Percentiles rank a stretch among this genome's conserved stretches.
These are phyloP conservation scores for Cossypha heuglini DNA, from an alignment of 2,797 vertebrate genomes.

Conservation along the genomic window DNA sequence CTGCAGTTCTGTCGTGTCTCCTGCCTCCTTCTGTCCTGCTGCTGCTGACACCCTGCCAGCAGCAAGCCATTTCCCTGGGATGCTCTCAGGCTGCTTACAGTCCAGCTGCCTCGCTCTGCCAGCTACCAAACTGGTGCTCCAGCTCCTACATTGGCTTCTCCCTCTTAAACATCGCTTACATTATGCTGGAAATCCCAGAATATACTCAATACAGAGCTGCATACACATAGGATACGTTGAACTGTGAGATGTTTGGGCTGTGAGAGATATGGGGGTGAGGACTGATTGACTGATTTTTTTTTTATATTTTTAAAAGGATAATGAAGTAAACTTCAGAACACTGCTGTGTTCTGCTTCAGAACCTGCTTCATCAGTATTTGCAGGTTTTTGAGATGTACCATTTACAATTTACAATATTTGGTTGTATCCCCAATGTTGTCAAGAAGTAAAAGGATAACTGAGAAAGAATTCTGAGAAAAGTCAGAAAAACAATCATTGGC, in stretches of 20 bases:
- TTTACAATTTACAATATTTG: background rate
- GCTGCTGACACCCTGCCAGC: constrained; percentile 11
- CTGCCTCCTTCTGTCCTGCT: constrained; percentile 3
- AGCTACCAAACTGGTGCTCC: background rate
- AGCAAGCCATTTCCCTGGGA: background rate
- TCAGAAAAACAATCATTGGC: background rate
- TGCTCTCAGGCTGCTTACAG: background rate
- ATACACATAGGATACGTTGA: background rate
- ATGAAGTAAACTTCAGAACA: background rate
- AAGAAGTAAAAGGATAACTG: background rate
- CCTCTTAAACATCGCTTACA: background rate
- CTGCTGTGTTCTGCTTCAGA: background rate
- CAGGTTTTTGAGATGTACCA: too few species aligned
- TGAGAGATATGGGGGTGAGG: background rate
- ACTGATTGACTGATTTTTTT: background rate
- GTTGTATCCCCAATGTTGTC: background rate
- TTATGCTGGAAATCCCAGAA: background rate
- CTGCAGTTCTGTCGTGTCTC: background rate
- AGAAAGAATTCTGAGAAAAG: background rate
- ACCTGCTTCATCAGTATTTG: too few species aligned
- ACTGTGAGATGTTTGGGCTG: background rate
- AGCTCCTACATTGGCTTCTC: background rate
- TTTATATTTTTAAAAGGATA: background rate
- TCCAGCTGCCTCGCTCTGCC: background rate
- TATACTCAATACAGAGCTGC: background rate